A percentile compares a stretch with the other conserved stretches of the same genome.
phyloP scores from a whole-genome alignment of 2,113 vertebrate genomes.

The Heterochromis multidens region DNA sequence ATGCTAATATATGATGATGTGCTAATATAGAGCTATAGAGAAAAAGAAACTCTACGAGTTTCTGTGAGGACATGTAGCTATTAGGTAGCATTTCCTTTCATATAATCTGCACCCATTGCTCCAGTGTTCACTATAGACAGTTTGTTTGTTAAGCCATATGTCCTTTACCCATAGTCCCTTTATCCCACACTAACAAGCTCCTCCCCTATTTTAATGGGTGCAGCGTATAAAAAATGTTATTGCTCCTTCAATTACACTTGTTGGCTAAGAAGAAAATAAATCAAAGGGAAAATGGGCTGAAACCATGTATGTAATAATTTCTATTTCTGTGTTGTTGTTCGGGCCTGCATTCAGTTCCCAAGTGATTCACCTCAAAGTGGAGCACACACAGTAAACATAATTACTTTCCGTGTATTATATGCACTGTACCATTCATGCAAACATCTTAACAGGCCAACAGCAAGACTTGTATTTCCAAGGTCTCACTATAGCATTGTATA shows the following conservation, averaged over 20 bases:
- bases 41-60: too few relatives aligned
- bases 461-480: slow-evolving; percentile 32
- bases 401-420: slow-evolving; percentile 45
- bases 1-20: too few relatives aligned
- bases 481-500: slow-evolving; percentile 7
- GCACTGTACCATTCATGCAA: slow-evolving; percentile 1
- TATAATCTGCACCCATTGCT: background rate
- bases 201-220: background rate
- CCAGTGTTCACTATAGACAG: background rate
- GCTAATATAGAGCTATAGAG: too few relatives aligned
- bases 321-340: slow-evolving; percentile 54
- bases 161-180: background rate
- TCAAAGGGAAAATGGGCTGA: slow-evolving; percentile 44
- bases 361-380: slow-evolving; percentile 54
- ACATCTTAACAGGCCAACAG: slow-evolving; percentile 6
- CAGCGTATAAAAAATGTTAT: slow-evolving; percentile 2
- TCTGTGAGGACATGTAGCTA: too few relatives aligned
- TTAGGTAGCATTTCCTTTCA: background rate
- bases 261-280: slow-evolving; percentile 56
- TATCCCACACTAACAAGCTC: background rate
- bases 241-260: slow-evolving; percentile 28
- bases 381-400: slow-evolving; percentile 35
- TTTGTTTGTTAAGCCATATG: background rate
- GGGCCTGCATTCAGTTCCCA: slow-evolving; percentile 22
- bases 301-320: slow-evolving; percentile 54